Evolutionary conservation across 2,113 vertebrate species (phyloP), one percentile per base, ranked within the genome.

Genomic region (Epinephelus cyanopodus): DNA sequence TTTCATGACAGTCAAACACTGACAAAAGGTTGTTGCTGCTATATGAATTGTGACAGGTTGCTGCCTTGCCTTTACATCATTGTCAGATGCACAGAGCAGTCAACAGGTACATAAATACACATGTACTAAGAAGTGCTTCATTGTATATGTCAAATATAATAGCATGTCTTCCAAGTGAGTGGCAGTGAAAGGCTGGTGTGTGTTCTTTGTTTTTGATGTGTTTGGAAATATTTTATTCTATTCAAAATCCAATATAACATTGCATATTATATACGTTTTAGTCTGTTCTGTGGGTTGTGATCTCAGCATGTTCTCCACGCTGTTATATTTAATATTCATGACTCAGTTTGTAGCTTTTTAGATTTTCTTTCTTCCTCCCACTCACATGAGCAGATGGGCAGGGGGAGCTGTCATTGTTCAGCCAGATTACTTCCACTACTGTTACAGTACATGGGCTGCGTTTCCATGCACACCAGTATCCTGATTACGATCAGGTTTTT

Each of bases 401-500:
- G 69, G 80, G 74, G 90, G 85, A 74, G 82, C 84, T 87, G 85
- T 79, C 75, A 89, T 90, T 90, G 91, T 93, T 89, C 83, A 61
- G 69, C 73, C 74, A 83, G 82, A 85, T 81, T 85, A 81, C 58
- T 73, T 82, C 65, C 69, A 84, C 73, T 42, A 64, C 72, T 37
- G 62, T 61, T 75, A 57, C 42, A 45, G 42, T 45, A 45, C 60
- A 75, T 45, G 53, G 65, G 5, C 18, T 6, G 23, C 5, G 9
- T 67, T 48, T 45, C 19, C 72, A 68, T 50, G 62, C 52, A 71
- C 58, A 69, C 9, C 37, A 37, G 27, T 37, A 17, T n/a, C 11
- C 21, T 54, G 19, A 53, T 39, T 37, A 54, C 42, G 9, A 45
- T 45, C 42, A 45, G 42, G 11, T 45, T 45, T 45, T 45, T 45